phyloP scores from a whole-genome alignment of 1,140 invertebrate genomes.

The Tetraneura akinire region DNA sequence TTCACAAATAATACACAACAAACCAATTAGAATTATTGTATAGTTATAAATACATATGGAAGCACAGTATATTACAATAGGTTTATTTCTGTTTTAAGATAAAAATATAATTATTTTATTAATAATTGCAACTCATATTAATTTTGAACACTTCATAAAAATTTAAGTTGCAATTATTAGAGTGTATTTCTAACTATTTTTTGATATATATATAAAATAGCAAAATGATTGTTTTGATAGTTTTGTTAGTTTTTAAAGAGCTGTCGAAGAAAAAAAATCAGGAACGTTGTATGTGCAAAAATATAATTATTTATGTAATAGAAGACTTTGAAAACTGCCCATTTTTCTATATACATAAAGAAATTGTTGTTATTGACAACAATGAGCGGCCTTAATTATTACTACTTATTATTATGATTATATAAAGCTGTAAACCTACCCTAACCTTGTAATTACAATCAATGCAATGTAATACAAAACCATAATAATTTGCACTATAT shows the following conservation, averaged over 20 bases:
- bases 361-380: slow-evolving; percentile 2
- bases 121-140: neutral
- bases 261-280: neutral
- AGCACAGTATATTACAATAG: slow-evolving; percentile 21
- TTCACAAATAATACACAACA: slow-evolving; percentile 28
- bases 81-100: neutral
- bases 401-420: neutral
- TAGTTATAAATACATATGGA: slow-evolving; percentile 1
- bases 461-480: slow-evolving; percentile 26
- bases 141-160: no score
- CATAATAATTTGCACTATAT: slow-evolving; percentile 33
- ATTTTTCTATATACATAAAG: slow-evolving; percentile 22
- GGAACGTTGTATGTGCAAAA: slow-evolving; percentile 37
- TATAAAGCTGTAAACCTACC: slow-evolving; percentile 8
- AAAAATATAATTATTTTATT: neutral
- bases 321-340: neutral
- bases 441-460: neutral
- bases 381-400: neutral
- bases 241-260: neutral
- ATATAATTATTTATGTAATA: slow-evolving; percentile 19
- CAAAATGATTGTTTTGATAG: no score
- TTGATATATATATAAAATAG: no score
- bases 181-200: no score
- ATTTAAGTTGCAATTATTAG: no score
- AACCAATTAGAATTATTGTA: neutral